These are phyloP conservation scores for Perodicticus potto DNA, from an alignment of 2,797 vertebrate species.

Conservation along the genomic window DNA sequence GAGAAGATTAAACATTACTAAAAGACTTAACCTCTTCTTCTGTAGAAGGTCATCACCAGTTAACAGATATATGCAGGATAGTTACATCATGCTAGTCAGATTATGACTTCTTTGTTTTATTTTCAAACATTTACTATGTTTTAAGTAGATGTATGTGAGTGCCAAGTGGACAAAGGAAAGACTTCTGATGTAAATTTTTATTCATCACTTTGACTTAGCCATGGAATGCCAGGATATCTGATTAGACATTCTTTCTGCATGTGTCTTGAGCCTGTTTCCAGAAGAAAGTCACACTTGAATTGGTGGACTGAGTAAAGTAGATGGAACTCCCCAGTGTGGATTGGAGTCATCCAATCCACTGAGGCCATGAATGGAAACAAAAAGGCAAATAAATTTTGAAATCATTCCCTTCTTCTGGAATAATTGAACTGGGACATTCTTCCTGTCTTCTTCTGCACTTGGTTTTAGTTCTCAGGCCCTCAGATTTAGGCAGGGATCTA, in stretches of 20 bases:
- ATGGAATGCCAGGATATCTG: background rate
- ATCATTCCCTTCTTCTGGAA: background rate
- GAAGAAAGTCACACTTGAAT: background rate
- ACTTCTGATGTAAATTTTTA: background rate
- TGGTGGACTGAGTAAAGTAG: background rate
- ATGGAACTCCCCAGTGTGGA: background rate
- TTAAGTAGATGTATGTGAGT: background rate
- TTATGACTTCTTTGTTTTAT: background rate
- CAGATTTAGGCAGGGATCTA: background rate
- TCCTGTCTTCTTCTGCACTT: background rate
- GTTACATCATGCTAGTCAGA: background rate
- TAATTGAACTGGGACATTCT: background rate
- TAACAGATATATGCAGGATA: background rate
- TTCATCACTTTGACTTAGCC: background rate
- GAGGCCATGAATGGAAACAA: background rate
- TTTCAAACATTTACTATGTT: background rate
- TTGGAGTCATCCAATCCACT: background rate
- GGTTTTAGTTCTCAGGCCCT: background rate
- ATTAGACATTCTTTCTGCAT: background rate
- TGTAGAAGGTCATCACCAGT: background rate
- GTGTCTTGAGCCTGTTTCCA: background rate
- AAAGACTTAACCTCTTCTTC: background rate
- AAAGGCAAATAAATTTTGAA: background rate
- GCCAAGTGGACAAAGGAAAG: background rate
- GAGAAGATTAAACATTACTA: background rate